These are phyloP conservation scores for Galeopterus variegatus DNA, from an alignment of 2,113 vertebrate genomes.

Conservation along the genomic window DNA sequence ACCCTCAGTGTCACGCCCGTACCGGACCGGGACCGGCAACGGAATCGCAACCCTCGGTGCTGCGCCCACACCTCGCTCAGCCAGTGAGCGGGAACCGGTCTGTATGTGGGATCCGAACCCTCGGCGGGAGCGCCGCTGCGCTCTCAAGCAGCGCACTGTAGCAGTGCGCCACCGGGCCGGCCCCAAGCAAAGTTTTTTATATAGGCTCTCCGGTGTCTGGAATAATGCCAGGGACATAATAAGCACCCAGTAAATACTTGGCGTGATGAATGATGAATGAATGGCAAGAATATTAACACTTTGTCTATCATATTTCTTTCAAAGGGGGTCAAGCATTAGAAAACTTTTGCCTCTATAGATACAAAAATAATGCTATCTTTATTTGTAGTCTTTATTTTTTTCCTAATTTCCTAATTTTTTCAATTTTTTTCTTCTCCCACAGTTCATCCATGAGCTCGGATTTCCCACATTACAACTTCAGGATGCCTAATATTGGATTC, in stretches of 20 bases:
- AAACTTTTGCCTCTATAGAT: not conserved
- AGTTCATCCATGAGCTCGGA: slow-evolving; percentile 98
- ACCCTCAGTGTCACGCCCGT: too few species aligned
- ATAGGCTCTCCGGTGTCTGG: not conserved
- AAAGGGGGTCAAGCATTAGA: slow-evolving; percentile 14
- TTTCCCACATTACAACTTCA: slow-evolving; percentile 98
- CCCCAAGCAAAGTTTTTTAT: slow-evolving; percentile 11
- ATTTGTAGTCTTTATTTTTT: slow-evolving; percentile 58
- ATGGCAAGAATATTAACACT: slow-evolving; percentile 29
- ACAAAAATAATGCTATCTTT: slow-evolving; percentile 28
- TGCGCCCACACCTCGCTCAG: too few species aligned
- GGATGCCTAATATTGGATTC: slow-evolving; percentile 99
- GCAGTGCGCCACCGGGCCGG: too few species aligned
- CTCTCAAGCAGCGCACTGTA: too few species aligned
- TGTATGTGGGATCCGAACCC: too few species aligned
- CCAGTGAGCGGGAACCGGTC: too few species aligned
- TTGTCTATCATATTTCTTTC: slow-evolving; percentile 35
- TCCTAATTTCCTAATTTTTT: not conserved
- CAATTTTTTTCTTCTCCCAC: slow-evolving; percentile 72
- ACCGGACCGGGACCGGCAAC: too few species aligned
- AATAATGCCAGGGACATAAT: slow-evolving; percentile 33
- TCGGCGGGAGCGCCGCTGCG: too few species aligned
- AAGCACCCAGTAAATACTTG: slow-evolving; percentile 41
- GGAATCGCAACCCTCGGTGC: too few species aligned
- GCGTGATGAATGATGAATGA: not conserved